Base-by-base conservation (phyloP, 2,888 invertebrate genomes). In the Monopis laevigella region DNA sequence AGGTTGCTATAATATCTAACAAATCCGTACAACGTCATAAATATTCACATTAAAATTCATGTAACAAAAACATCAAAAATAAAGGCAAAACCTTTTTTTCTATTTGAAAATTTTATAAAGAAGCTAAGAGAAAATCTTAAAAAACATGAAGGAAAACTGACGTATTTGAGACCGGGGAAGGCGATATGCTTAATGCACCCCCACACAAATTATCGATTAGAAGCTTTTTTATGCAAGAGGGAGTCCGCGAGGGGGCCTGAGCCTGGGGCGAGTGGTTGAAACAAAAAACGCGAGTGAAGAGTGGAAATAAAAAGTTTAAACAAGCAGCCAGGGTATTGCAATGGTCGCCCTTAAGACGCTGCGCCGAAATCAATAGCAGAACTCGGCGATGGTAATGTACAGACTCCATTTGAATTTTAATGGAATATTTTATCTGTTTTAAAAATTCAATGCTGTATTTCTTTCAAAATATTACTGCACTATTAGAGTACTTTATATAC, bases 121-220 rank as follows among this genome's bases (percentile, higher is more conserved):
- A 32, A n/a, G 6, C 16, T 13, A 59, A 75, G 75, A 71, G 65
- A 61, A 65, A 73, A 66, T 71, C 75, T 73, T 65, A 68, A 71
- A n/a, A n/a, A 72, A 71, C 66, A 65, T 62, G 65, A 71, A 74
- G 75, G 77, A 77, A 73, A 77, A 74, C 75, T 69, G 64, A 70
- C 64, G 70, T 54, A 61, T 58, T 58, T 62, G 26, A 39, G 27
- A 16, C 7, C 13, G 13, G 29, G 63, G 62, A 68, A 67, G 60
- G 59, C 77, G 75, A 75, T 80, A 80, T 80, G 78, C 78, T 75
- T 80, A 80, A 80, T 80, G 80, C 80, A 78, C 80, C 78, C 75
- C 80, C 80, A 80, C 75, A 80, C 72, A 80, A 80, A 80, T 80
- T 80, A 80, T 80, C 80, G 80, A 80, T 80, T 80, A 80, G 78